Conservation (phyloP, 2,113 vertebrate genomes). For the Tauraco erythrolophus region DNA sequence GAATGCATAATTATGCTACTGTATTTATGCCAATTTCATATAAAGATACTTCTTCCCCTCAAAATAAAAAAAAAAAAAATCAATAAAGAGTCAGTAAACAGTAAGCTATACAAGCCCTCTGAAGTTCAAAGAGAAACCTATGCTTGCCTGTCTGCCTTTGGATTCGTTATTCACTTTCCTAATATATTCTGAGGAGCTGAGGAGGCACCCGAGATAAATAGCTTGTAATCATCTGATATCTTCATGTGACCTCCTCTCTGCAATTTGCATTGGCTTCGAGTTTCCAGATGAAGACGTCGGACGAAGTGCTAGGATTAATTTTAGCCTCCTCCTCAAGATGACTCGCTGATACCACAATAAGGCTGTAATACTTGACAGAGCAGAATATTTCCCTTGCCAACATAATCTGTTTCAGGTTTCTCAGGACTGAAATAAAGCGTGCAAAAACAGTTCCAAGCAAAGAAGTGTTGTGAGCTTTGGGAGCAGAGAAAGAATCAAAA, state of each 20-base stretch:
- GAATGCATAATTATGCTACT: neutral
- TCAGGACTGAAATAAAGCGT: neutral
- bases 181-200: neutral
- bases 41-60: neutral
- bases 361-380: slow-evolving; percentile 1
- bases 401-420: slow-evolving; percentile 2
- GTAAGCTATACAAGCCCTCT: neutral
- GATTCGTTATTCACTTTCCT: neutral
- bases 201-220: slow-evolving; percentile 24
- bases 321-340: slow-evolving; percentile 21
- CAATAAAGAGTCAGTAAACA: neutral
- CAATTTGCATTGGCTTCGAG: slow-evolving; percentile 8
- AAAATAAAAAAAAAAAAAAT: neutral
- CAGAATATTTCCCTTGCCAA: neutral
- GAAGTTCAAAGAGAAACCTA: neutral
- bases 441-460: slow-evolving; percentile 8
- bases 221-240: neutral
- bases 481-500: neutral
- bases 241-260: slow-evolving; percentile 21
- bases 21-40: neutral
- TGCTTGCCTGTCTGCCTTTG: neutral
- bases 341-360: slow-evolving; percentile 40
- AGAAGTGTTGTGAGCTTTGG: neutral
- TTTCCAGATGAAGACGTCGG: neutral
- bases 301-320: slow-evolving; percentile 33